Evolutionary conservation across 2,797 vertebrate species (phyloP).

Genomic region (Darevskia mixta): DNA sequence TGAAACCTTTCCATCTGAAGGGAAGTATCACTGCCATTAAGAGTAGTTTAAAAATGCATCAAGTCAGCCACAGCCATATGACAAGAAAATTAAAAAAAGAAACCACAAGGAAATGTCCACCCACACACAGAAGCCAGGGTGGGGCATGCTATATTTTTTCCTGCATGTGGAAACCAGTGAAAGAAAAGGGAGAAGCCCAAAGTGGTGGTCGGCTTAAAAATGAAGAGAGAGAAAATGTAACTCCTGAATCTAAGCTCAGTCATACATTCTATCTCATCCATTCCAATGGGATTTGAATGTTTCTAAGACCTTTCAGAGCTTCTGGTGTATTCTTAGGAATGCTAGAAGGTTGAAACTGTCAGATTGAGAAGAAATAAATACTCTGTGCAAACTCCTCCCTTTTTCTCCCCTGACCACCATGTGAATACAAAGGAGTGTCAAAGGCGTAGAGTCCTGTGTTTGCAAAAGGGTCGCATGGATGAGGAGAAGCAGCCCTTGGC

Average conservation of each 20-base stretch:
- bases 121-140: not conserved
- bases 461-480: no score
- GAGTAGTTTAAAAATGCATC: not conserved
- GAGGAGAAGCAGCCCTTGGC: not conserved
- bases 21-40: not conserved
- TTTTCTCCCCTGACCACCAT: not conserved
- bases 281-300: not conserved
- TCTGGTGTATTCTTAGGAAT: not conserved
- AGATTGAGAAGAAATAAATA: no score
- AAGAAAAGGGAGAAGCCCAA: not conserved
- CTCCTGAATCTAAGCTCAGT: no score
- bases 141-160: not conserved
- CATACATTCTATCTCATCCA: not conserved
- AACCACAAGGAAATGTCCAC: not conserved
- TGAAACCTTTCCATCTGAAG: not conserved
- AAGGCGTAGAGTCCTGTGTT: not conserved
- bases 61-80: not conserved
- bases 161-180: not conserved
- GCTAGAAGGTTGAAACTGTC: not conserved
- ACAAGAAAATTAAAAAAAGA: not conserved
- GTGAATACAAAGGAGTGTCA: not conserved
- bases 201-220: not conserved
- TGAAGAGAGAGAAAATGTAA: not conserved
- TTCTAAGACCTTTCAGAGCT: not conserved
- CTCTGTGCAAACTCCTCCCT: not conserved